Conservation (phyloP, 1,140 invertebrate genomes). For the Hesperophylax magnus region DNA sequence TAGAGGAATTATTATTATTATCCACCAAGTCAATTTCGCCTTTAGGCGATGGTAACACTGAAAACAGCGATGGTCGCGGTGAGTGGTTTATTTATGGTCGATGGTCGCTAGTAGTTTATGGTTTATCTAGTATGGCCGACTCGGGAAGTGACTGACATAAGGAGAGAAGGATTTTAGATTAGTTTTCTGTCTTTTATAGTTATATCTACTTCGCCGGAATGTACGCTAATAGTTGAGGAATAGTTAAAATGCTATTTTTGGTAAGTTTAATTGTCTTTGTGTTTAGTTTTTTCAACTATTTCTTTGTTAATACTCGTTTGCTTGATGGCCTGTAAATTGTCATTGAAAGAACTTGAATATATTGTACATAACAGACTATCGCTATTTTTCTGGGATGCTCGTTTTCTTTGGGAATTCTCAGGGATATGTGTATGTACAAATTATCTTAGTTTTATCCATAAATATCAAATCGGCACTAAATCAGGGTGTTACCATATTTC, state of each 20-base stretch:
- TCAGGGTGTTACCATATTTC: slow-evolving; percentile 15
- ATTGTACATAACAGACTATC: neutral
- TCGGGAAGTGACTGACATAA: slow-evolving; percentile 43
- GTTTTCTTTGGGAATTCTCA: neutral
- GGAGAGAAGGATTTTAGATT: slow-evolving; percentile 19
- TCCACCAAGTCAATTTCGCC: too few species aligned
- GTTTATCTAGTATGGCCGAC: slow-evolving; percentile 34
- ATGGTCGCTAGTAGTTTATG: neutral
- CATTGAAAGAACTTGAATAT: slow-evolving; percentile 10
- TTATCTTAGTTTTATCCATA: slow-evolving; percentile 7
- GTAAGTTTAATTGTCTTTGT: slow-evolving; percentile 18
- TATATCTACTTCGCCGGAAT: slow-evolving; percentile 20
- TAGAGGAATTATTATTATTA: too few species aligned
- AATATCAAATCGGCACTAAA: slow-evolving; percentile 12
- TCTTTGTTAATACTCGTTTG: slow-evolving; percentile 40
- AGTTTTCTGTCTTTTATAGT: slow-evolving; percentile 13
- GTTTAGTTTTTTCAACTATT: neutral
- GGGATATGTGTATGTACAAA: neutral
- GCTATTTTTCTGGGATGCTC: neutral
- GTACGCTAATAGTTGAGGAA: slow-evolving; percentile 19
- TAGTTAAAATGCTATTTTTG: slow-evolving; percentile 32
- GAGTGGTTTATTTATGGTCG: neutral
- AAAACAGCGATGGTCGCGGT: too few species aligned
- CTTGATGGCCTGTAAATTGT: slow-evolving; percentile 32
- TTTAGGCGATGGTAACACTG: too few species aligned